phyloP scores from a whole-genome alignment of 64 coral and sea anemone genomes.

The Montipora capricornis region DNA sequence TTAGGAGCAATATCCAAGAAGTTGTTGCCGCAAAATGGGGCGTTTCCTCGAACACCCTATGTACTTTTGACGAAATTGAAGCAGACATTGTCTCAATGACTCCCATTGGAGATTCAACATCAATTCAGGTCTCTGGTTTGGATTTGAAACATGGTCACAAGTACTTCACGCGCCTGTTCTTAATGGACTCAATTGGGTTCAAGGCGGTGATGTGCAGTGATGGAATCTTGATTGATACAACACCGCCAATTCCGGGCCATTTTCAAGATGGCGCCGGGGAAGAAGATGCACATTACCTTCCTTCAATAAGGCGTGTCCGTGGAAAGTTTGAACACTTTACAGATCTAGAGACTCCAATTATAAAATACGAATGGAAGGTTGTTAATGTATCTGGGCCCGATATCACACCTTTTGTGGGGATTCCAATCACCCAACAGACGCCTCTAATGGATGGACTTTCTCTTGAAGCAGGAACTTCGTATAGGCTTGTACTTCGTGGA shows the following conservation, averaged over 20 bases:
- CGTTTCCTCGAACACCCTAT: slow-evolving; percentile 61
- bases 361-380: slow-evolving; percentile 93
- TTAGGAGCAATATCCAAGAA: slow-evolving; percentile 30
- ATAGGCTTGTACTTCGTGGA: slow-evolving; percentile 77
- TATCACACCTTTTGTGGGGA: slow-evolving; percentile 82
- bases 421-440: slow-evolving; percentile 83
- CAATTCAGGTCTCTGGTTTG: slow-evolving; percentile 79
- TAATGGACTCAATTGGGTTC: slow-evolving; percentile 67
- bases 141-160: slow-evolving; percentile 61
- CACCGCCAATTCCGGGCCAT: no score
- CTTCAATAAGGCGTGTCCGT: slow-evolving; percentile 70
- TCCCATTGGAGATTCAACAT: slow-evolving; percentile 72
- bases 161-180: slow-evolving; percentile 84
- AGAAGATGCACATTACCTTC: slow-evolving; percentile 62
- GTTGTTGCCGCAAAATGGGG: slow-evolving; percentile 84
- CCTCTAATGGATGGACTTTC: slow-evolving; percentile 80
- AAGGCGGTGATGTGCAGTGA: slow-evolving; percentile 91
- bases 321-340: slow-evolving; percentile 43
- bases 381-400: slow-evolving; percentile 38
- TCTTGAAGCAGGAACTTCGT: slow-evolving; percentile 61
- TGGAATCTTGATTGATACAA: slow-evolving; percentile 62
- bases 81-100: slow-evolving; percentile 64
- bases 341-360: slow-evolving; percentile 85
- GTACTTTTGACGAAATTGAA: slow-evolving; percentile 79
- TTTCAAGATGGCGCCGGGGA: neutral